Conservation (phyloP, 2,888 invertebrate species). For the Drosophila flavopinicola region DNA sequence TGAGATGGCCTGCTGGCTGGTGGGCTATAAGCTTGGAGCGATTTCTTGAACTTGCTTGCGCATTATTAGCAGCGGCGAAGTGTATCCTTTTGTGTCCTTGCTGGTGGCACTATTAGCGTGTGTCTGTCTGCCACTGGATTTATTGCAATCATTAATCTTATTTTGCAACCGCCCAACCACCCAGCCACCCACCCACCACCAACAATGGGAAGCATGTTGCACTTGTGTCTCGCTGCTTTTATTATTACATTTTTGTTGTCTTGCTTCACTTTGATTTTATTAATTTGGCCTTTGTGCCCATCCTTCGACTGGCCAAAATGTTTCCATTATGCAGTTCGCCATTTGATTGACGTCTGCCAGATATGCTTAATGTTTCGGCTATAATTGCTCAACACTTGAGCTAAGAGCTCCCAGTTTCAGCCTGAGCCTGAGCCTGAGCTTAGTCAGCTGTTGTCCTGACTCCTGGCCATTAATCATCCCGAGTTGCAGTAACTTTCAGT, state of each 20-base stretch:
- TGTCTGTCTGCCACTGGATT: constrained; percentile 80
- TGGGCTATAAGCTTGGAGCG: too few relatives aligned
- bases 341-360: constrained; percentile 78
- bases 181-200: constrained; percentile 15
- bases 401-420: too few relatives aligned
- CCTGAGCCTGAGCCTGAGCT: neutral
- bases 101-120: constrained; percentile 80
- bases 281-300: constrained; percentile 75
- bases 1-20: constrained; percentile 54
- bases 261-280: constrained; percentile 73
- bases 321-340: constrained; percentile 66
- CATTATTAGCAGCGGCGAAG: constrained; percentile 70
- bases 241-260: constrained; percentile 76
- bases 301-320: too few relatives aligned
- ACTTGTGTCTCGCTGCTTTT: constrained; percentile 57
- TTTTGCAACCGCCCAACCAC: constrained; percentile 59
- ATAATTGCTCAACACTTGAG: constrained; percentile 76
- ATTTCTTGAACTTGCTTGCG: constrained; percentile 76
- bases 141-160: constrained; percentile 85
- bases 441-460: constrained; percentile 16
- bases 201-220: constrained; percentile 57
- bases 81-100: constrained; percentile 79
- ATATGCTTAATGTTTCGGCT: constrained; percentile 70
- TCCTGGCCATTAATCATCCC: constrained; percentile 64
- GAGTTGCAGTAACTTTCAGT: constrained; percentile 48